Percentiles rank a stretch among this genome's conserved stretches.
These are phyloP conservation scores for Phoxinus phoxinus DNA, from an alignment of 2,113 vertebrate genomes.

Conservation along the genomic window DNA sequence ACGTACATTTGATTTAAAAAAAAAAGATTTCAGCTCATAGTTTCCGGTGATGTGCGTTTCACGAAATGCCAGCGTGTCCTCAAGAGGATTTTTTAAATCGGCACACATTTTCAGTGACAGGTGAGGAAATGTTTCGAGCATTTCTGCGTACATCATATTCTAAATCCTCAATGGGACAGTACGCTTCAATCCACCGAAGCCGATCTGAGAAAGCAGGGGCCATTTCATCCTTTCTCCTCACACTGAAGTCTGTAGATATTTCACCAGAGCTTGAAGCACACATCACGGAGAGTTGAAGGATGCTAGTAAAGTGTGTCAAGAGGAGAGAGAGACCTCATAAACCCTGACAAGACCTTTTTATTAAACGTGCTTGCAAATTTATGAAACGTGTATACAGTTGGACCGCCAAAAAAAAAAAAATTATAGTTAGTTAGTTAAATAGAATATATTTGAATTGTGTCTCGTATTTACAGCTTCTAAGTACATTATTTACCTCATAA, in stretches of 20 bases:
- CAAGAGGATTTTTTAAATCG: not conserved
- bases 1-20: too few relatives aligned
- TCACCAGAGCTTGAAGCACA: not conserved
- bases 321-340: not conserved
- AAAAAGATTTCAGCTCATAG: too few relatives aligned
- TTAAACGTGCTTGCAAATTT: not conserved
- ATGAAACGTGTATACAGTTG: not conserved
- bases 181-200: not conserved
- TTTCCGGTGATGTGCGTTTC: too few relatives aligned
- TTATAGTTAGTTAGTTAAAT: not conserved
- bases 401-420: not conserved
- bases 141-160: not conserved
- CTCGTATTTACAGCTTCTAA: not conserved
- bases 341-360: not conserved
- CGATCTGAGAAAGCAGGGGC: not conserved
- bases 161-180: not conserved
- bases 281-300: conserved; percentile 1
- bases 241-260: conserved; percentile 5
- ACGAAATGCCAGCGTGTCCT: too few relatives aligned
- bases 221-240: not conserved
- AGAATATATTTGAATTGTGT: not conserved
- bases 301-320: not conserved
- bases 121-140: not conserved
- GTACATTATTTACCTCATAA: conserved; percentile 5
- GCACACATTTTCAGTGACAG: not conserved